These are phyloP conservation scores for Eudorcas thomsonii DNA, from an alignment of 2,113 vertebrate genomes.

Conservation along the genomic window DNA sequence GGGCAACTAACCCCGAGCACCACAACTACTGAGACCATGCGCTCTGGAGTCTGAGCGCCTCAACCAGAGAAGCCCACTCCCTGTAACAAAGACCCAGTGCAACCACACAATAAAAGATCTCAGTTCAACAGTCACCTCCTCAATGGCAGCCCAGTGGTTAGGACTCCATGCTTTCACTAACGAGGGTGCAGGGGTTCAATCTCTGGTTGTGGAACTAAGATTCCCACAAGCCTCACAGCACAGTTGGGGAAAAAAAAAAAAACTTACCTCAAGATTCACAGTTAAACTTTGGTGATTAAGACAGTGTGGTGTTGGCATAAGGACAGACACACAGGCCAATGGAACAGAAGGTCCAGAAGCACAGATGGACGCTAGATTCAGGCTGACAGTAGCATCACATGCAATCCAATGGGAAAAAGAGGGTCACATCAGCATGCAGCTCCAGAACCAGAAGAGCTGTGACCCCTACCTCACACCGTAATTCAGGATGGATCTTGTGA, in stretches of 20 bases:
- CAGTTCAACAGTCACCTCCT: neutral
- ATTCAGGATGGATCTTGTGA: neutral
- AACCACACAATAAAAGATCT: neutral
- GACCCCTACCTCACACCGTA: neutral
- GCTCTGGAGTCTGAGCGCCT: neutral
- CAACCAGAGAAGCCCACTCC: neutral
- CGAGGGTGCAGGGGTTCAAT: neutral
- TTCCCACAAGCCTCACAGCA: neutral
- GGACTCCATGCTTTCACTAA: neutral
- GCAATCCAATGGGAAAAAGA: neutral
- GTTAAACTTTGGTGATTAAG: neutral
- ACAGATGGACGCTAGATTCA: neutral
- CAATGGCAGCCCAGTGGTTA: neutral
- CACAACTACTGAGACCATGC: neutral
- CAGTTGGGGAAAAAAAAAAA: neutral
- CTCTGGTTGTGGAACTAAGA: neutral
- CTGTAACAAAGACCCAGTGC: neutral
- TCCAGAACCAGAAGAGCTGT: rapidly evolving
- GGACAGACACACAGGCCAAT: neutral
- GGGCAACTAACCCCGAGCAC: neutral
- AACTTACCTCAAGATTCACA: neutral
- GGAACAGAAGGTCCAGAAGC: neutral
- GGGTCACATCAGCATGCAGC: neutral
- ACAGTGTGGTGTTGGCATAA: neutral
- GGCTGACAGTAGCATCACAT: neutral